These are phyloP conservation scores for Macrobrachium rosenbergii DNA, from an alignment of 1,140 invertebrate species.

Conservation along the genomic window DNA sequence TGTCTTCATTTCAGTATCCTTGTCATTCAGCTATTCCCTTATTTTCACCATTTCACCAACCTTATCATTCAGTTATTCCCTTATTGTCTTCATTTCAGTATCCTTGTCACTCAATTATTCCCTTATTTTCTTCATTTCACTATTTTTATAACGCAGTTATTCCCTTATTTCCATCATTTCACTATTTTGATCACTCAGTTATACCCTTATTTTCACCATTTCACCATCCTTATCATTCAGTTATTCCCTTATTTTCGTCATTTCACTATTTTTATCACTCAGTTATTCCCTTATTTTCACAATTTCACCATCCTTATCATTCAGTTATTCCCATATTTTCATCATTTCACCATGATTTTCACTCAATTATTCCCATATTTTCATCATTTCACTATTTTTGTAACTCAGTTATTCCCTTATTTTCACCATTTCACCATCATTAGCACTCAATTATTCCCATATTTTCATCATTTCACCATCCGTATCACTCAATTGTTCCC, in stretches of 20 bases:
- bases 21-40: not conserved
- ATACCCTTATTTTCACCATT: not conserved
- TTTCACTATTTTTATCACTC: not conserved
- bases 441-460: not conserved
- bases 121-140: not conserved
- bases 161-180: not conserved
- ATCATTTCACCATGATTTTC: not conserved
- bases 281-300: not conserved
- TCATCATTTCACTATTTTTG: too few species aligned
- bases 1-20: not conserved
- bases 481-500: not conserved
- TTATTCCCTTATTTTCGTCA: not conserved
- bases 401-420: too few species aligned
- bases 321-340: not conserved
- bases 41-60: not conserved
- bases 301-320: not conserved
- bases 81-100: not conserved
- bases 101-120: not conserved
- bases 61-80: not conserved
- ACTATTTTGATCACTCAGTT: not conserved
- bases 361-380: not conserved
- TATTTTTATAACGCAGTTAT: not conserved
- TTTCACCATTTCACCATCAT: not conserved
- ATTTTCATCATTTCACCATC: not conserved
- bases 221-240: not conserved